phyloP scores from a whole-genome alignment of 92 coral and sea anemone species.

The Montipora capitata region DNA sequence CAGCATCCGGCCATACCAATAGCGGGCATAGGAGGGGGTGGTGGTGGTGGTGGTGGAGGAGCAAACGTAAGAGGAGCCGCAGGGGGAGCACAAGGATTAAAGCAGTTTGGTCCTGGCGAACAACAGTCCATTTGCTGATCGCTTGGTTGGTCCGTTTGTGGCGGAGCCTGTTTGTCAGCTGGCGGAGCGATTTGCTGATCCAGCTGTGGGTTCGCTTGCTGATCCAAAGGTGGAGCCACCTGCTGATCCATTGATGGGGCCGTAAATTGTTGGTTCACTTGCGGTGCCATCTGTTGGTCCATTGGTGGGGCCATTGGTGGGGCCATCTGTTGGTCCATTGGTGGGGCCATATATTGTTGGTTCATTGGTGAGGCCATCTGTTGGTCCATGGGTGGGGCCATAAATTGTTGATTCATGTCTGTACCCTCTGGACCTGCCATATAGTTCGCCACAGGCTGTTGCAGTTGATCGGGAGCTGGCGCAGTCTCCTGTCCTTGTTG shows the following conservation, averaged over 20 bases:
- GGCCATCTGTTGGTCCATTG: background rate
- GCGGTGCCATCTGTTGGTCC: conserved; percentile 27
- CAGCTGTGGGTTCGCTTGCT: conserved; percentile 3
- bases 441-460: conserved; percentile 26
- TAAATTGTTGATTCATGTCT: conserved; percentile 14
- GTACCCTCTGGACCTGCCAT: conserved; percentile 20
- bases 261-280: conserved; percentile 3
- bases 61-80: conserved; percentile 11
- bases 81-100: conserved; percentile 57
- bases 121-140: conserved; percentile 57
- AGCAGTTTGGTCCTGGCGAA: conserved; percentile 60
- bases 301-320: conserved; percentile 8
- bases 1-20: conserved; percentile 85
- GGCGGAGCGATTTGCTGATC: background rate
- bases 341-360: conserved; percentile 18
- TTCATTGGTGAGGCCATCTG: background rate
- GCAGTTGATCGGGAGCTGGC: conserved; percentile 7
- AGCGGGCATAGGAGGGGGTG: conserved; percentile 70
- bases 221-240: conserved; percentile 13
- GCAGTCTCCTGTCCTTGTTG: conserved; percentile 7
- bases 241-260: conserved; percentile 13
- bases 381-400: conserved; percentile 4
- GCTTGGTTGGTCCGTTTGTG: background rate
- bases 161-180: conserved; percentile 12
- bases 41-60: conserved; percentile 57